phyloP scores from a whole-genome alignment of 2,888 invertebrate species.

The Neelides folsomi region DNA sequence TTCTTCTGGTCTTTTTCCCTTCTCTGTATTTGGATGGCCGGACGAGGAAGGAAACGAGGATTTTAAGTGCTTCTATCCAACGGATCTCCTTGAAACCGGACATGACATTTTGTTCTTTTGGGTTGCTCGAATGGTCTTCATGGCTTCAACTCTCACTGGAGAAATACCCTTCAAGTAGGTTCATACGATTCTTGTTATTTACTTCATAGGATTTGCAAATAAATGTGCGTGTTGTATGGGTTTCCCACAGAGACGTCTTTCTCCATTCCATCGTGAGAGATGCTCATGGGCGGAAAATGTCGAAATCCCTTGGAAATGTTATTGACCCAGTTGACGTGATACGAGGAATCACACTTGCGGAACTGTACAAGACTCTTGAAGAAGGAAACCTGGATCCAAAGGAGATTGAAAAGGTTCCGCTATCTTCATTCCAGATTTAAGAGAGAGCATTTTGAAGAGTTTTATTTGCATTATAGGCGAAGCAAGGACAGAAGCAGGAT shows the following conservation, averaged over 20 bases:
- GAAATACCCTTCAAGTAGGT: conserved; percentile 73
- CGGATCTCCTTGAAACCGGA: conserved; percentile 83
- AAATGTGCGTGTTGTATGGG: not conserved
- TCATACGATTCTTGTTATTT: no score
- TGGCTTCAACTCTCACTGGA: conserved; percentile 77
- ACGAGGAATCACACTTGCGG: conserved; percentile 54
- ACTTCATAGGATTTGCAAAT: conserved; percentile 1
- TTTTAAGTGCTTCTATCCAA: conserved; percentile 76
- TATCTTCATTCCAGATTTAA: not conserved
- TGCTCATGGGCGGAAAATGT: conserved; percentile 97
- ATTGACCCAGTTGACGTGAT: conserved; percentile 96
- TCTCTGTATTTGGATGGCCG: conserved; percentile 96
- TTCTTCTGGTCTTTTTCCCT: conserved; percentile 90
- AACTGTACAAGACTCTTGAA: conserved; percentile 55
- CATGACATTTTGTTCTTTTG: conserved; percentile 98
- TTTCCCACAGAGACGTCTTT: conserved; percentile 56
- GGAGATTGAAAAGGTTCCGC: conserved; percentile 50
- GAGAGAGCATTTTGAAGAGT: not conserved
- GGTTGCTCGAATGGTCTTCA: conserved; percentile 99
- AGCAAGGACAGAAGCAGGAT: conserved; percentile 47
- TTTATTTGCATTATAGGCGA: conserved; percentile 41
- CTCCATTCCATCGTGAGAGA: conserved; percentile 96
- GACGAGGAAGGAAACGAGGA: conserved; percentile 52
- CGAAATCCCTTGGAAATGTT: conserved; percentile 94
- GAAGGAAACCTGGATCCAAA: conserved; percentile 73